phyloP scores from a whole-genome alignment of 1,140 invertebrate species.

The Watersipora subatra region DNA sequence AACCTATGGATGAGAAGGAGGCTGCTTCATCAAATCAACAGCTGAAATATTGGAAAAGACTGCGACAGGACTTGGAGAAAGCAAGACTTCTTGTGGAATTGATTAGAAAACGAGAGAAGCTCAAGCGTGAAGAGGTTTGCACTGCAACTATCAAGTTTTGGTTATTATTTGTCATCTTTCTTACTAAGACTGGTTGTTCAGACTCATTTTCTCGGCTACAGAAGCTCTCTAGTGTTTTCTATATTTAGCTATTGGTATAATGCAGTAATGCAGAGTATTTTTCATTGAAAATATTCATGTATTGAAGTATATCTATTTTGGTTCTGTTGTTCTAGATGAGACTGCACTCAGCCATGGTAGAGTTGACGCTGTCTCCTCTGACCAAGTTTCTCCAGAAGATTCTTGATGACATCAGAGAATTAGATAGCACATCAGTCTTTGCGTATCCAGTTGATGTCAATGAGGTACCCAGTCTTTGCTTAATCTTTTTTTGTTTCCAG shows the following conservation, averaged over 20 bases:
- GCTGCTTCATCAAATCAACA: slow-evolving; percentile 55
- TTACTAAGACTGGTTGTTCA: too few species aligned
- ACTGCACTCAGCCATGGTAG: slow-evolving; percentile 63
- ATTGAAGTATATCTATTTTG: too few species aligned
- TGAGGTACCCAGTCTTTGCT: slow-evolving; percentile 50
- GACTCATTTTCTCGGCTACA: too few species aligned
- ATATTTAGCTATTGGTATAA: too few species aligned
- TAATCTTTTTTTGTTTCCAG: too few species aligned
- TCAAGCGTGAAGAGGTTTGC: slow-evolving; percentile 76
- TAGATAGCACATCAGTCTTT: slow-evolving; percentile 77
- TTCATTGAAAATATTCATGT: too few species aligned
- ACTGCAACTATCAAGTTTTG: slow-evolving; percentile 40
- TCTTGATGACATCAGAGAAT: slow-evolving; percentile 59
- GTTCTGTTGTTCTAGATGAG: slow-evolving; percentile 45
- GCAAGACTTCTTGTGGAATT: slow-evolving; percentile 82
- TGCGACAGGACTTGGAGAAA: slow-evolving; percentile 84
- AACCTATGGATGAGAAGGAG: slow-evolving; percentile 30
- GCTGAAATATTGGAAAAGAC: slow-evolving; percentile 82
- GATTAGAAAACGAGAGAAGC: slow-evolving; percentile 83
- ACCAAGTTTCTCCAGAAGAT: slow-evolving; percentile 56
- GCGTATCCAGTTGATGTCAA: slow-evolving; percentile 76
- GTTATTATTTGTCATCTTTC: not conserved
- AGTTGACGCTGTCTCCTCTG: slow-evolving; percentile 58
- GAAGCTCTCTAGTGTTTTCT: too few species aligned
- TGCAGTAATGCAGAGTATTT: too few species aligned